Percentiles rank a stretch among this genome's conserved stretches.
Conservation (phyloP, 2,797 vertebrate species). For the Anguilla obscura region DNA sequence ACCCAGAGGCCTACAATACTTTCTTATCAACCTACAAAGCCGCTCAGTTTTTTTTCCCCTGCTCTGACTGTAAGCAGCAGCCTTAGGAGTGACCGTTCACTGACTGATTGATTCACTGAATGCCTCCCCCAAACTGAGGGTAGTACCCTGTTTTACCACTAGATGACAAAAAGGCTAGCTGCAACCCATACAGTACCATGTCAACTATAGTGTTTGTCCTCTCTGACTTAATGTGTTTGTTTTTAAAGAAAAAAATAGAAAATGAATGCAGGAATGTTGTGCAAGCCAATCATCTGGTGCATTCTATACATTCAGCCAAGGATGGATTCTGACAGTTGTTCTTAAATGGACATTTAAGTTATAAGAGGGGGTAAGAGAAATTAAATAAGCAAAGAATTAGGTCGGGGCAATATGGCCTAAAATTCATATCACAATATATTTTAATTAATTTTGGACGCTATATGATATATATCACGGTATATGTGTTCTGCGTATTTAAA, state of each 20-base stretch:
- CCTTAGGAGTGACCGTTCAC: not conserved
- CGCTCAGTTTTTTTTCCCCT: slow-evolving; percentile 29
- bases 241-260: not conserved
- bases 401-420: no score
- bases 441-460: no score
- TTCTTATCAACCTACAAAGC: slow-evolving; percentile 49
- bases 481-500: no score
- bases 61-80: not conserved
- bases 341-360: not conserved
- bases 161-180: not conserved
- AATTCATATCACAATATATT: no score
- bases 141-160: not conserved
- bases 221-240: not conserved
- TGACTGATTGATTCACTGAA: slow-evolving; percentile 3
- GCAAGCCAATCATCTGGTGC: not conserved
- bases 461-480: no score
- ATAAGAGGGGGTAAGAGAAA: not conserved
- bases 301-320: not conserved
- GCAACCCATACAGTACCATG: not conserved
- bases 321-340: not conserved
- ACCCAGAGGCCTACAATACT: slow-evolving; percentile 39
- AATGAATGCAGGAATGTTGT: not conserved
- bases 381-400: no score
- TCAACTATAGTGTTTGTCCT: not conserved
- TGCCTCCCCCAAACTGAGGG: not conserved